A percentile compares a stretch with the other conserved stretches of the same genome.
These are phyloP conservation scores for Procambarus clarkii DNA, from an alignment of 1,140 invertebrate species.

Conservation along the genomic window DNA sequence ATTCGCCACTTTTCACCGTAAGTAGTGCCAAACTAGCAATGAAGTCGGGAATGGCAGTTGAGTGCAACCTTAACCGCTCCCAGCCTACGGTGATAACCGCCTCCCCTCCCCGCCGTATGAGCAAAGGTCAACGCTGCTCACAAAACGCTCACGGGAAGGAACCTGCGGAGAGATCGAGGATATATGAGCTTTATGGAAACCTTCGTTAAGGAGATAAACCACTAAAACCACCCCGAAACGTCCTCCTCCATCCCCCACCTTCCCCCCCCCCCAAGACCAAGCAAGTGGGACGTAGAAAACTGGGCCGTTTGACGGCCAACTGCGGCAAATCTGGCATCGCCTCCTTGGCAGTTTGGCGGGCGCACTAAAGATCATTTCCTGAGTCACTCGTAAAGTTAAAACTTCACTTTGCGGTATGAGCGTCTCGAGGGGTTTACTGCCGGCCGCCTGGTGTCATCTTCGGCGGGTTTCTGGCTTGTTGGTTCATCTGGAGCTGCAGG, in stretches of 20 bases:
- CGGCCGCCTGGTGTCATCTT: constrained; percentile 50
- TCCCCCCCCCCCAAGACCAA: background rate
- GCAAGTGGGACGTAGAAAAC: constrained; percentile 17
- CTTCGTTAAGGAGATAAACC: constrained; percentile 38
- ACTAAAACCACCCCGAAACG: background rate
- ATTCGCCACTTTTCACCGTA: constrained; percentile 49
- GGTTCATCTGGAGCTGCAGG: constrained; percentile 21
- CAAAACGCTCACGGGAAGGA: background rate
- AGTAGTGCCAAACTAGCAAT: constrained; percentile 50
- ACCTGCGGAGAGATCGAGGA: background rate
- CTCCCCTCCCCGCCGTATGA: constrained; percentile 12
- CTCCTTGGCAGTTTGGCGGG: constrained; percentile 49
- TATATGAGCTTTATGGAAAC: constrained; percentile 22
- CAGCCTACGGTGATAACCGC: constrained; percentile 24
- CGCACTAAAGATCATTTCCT: constrained; percentile 60
- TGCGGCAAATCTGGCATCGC: constrained; percentile 38
- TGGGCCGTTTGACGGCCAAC: background rate
- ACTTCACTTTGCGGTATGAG: constrained; percentile 63
- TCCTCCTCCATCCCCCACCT: too few relatives aligned
- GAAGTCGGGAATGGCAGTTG: constrained; percentile 53
- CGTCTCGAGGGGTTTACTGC: constrained; percentile 45
- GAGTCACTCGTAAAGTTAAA: constrained; percentile 63
- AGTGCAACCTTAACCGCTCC: constrained; percentile 30
- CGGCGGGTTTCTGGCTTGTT: constrained; percentile 30
- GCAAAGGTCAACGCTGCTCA: background rate